These are phyloP conservation scores for Odontomachus brunneus DNA, from an alignment of 1,140 invertebrate genomes.

Conservation along the genomic window DNA sequence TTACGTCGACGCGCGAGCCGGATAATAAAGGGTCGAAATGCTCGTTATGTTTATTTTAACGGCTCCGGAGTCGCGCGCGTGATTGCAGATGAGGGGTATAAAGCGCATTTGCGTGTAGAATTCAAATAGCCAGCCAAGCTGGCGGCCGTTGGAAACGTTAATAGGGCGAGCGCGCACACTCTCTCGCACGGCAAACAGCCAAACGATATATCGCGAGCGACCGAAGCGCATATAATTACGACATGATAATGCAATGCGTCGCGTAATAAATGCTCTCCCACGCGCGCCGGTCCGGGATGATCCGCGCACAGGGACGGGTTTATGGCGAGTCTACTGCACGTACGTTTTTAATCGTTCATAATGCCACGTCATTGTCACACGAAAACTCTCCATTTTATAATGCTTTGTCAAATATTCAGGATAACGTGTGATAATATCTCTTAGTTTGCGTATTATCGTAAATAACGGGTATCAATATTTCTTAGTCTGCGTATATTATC, in stretches of 20 bases:
- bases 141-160: conserved; percentile 45
- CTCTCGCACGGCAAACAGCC: conserved; percentile 31
- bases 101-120: conserved; percentile 51
- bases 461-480: too few species aligned
- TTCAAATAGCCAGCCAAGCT: conserved; percentile 40
- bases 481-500: too few species aligned
- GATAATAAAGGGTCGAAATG: conserved; percentile 36
- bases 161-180: conserved; percentile 28
- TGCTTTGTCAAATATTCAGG: not conserved
- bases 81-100: conserved; percentile 39
- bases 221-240: conserved; percentile 47
- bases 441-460: too few species aligned
- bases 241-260: conserved; percentile 45
- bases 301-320: not conserved
- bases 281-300: not conserved
- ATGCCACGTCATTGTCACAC: not conserved
- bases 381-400: not conserved
- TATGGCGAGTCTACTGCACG: conserved; percentile 11
- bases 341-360: not conserved
- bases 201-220: conserved; percentile 42
- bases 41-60: conserved; percentile 63
- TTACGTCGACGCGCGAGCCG: conserved; percentile 32
- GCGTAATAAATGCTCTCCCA: conserved; percentile 45
- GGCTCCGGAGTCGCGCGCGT: conserved; percentile 39
- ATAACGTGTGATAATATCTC: too few species aligned